Conservation (phyloP, 1,140 invertebrate species). For the Melitaea cinxia region DNA sequence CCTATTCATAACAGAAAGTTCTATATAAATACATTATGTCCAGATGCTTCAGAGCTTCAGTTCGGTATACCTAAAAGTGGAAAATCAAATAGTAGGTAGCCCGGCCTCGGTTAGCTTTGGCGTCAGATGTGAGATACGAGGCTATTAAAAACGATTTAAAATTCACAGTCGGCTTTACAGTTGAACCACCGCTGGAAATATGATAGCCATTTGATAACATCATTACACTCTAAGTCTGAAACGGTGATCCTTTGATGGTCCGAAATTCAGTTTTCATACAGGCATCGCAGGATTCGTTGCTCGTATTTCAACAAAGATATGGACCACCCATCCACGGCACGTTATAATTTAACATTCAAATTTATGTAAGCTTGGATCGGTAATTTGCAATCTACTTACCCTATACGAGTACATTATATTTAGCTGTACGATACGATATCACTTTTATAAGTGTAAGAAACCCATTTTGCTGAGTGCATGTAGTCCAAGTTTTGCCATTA, state of each 20-base stretch:
- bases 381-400: slow-evolving; percentile 39
- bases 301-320: slow-evolving; percentile 25
- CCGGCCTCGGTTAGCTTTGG: slow-evolving; percentile 55
- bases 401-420: slow-evolving; percentile 36
- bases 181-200: slow-evolving; percentile 52
- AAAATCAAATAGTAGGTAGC: slow-evolving; percentile 61
- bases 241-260: slow-evolving; percentile 44
- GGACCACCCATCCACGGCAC: slow-evolving; percentile 13
- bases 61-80: slow-evolving; percentile 31
- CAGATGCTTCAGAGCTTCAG: slow-evolving; percentile 16
- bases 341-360: slow-evolving; percentile 36
- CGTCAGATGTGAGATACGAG: slow-evolving; percentile 43
- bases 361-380: slow-evolving; percentile 33
- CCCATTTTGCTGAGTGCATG: slow-evolving; percentile 77
- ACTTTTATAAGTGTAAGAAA: slow-evolving; percentile 77
- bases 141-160: slow-evolving; percentile 78
- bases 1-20: slow-evolving; percentile 23
- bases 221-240: slow-evolving; percentile 63
- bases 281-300: slow-evolving; percentile 21
- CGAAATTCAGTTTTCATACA: slow-evolving; percentile 34
- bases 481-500: slow-evolving; percentile 77
- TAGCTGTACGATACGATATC: slow-evolving; percentile 63
- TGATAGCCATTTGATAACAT: slow-evolving; percentile 67
- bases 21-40: slow-evolving; percentile 17
- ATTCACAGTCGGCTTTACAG: slow-evolving; percentile 75